Base-by-base conservation (phyloP, 2,888 invertebrate species). In the Dolomedes plantarius region DNA sequence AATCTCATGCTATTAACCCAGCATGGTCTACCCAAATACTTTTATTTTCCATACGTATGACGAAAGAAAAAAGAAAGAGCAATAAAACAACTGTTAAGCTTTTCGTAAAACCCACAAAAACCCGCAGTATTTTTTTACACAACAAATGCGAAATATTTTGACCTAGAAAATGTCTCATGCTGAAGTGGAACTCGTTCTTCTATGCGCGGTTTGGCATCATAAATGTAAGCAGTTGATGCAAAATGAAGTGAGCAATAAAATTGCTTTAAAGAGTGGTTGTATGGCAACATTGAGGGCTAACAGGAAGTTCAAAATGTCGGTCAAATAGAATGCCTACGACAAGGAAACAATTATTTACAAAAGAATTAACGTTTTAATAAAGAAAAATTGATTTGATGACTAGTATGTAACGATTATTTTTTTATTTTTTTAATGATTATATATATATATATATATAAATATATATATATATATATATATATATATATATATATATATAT, bases 271-370 rank as follows among this genome's bases (percentile, higher is more conserved):
- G 23, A 23, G 11, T 23, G 23, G 23, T 6, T 19, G 19, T 23
- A 56, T 56, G 56, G 23, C 56, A 56, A 56, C 56, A 56, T 56
- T 56, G 19, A 56, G 56, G 23, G 19, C 23, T 56, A 56, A 16
- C 56, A 56, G 56, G 56, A 56, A 56, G 56, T 56, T 56, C 56
- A 56, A 23, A 56, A 56, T 56, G 56, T 56, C 56, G 56, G 56
- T 56, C 56, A 56, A 7, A 23, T 23, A 16, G 56, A 7, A 23
- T 11, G 56, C 23, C 5, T 56, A 56, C 23, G 23, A 56, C 56
- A 23, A 19, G 56, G 56, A 56, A 56, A 56, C 56, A 56, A 56
- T 56, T 56, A 56, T 23, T 56, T 56, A 23, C 56, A 56, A 56
- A 56, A 23, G 56, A n/a, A n/a, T 23, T 23, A 56, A 23, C 16